Evolutionary conservation across 2,797 vertebrate species (phyloP).

Genomic region (Hypotaenidia philippensis): DNA sequence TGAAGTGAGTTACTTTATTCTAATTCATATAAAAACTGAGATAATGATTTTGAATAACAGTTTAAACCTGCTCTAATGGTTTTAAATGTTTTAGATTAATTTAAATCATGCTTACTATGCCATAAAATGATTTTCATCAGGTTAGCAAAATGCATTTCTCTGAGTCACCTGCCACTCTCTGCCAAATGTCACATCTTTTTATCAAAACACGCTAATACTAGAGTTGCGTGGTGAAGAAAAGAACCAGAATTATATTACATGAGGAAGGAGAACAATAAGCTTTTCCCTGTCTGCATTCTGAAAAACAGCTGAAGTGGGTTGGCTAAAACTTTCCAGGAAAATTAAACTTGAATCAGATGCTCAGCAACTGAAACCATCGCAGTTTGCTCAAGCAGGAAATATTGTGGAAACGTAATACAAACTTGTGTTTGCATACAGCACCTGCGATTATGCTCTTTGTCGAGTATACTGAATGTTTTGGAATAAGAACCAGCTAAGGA

Average conservation of each 20-base stretch:
- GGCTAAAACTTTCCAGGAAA: background rate
- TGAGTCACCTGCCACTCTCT: background rate
- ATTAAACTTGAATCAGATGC: background rate
- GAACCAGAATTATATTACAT: background rate
- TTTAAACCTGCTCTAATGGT: background rate
- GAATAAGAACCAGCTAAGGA: background rate
- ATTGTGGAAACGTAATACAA: background rate
- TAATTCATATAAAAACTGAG: background rate
- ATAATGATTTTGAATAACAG: background rate
- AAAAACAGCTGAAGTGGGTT: background rate
- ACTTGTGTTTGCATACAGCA: background rate
- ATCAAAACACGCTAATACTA: background rate
- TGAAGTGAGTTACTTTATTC: background rate
- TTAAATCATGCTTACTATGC: background rate
- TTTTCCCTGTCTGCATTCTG: background rate
- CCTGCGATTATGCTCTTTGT: background rate
- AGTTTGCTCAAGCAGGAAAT: background rate
- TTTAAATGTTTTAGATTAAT: background rate
- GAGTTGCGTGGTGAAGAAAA: background rate
- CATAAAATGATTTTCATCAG: conserved; percentile 11
- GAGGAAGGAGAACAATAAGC: background rate
- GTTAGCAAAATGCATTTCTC: conserved; percentile 11
- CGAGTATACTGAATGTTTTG: background rate
- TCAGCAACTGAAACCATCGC: background rate
- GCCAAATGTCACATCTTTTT: background rate